A percentile compares a stretch with the other conserved stretches of the same genome.
phyloP scores from a whole-genome alignment of 2,113 vertebrate genomes.

The Grus americana region DNA sequence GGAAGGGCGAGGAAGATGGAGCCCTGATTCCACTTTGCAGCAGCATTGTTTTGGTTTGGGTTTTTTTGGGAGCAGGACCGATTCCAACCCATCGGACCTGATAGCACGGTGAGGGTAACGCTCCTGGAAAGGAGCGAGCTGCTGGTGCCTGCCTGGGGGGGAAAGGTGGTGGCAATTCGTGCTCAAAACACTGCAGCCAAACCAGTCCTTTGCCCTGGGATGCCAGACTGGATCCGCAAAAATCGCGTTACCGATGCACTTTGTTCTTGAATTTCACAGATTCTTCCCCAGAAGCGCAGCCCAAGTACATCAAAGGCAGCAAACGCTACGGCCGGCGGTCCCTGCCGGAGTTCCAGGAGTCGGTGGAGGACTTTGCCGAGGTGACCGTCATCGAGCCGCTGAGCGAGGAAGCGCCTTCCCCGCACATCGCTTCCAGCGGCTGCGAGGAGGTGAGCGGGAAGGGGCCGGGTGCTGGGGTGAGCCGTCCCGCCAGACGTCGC shows the following conservation, averaged over 20 bases:
- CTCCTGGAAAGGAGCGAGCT: background rate
- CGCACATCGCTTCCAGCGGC: constrained; percentile 69
- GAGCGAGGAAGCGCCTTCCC: constrained; percentile 47
- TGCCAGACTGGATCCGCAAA: background rate
- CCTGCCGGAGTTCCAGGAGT: constrained; percentile 82
- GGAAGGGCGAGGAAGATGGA: background rate
- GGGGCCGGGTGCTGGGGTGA: fast-evolving
- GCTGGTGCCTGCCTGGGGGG: fast-evolving
- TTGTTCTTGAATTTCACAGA: constrained; percentile 1
- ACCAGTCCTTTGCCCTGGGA: no score
- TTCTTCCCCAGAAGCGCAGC: constrained; percentile 85
- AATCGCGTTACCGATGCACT: fast-evolving
- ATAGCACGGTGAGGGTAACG: fast-evolving
- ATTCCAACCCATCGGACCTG: fast-evolving
- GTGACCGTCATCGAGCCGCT: constrained; percentile 64
- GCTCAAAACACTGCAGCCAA: fast-evolving
- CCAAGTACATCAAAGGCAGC: constrained; percentile 91
- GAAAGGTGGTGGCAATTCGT: fast-evolving
- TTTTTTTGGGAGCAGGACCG: background rate
- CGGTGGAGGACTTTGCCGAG: constrained; percentile 73
- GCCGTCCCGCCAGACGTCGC: no score
- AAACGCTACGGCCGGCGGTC: constrained; percentile 93
- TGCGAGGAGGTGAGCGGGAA: constrained; percentile 79
- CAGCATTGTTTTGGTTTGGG: fast-evolving
- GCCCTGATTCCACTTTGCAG: fast-evolving